phyloP scores from a whole-genome alignment of 2,888 invertebrate genomes.

The Rambutsinella grinnellia region DNA sequence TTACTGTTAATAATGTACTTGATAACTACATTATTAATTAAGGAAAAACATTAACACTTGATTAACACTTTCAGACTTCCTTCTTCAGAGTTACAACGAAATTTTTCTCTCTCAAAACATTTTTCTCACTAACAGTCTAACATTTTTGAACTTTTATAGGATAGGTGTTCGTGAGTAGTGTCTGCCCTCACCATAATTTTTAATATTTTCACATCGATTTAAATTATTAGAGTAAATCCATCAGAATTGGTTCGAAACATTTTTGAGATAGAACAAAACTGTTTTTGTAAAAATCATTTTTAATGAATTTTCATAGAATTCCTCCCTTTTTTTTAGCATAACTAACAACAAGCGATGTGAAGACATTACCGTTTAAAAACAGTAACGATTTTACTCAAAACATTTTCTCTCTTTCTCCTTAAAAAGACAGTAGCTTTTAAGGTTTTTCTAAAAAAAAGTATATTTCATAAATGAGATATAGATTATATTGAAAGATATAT shows the following conservation, averaged over 20 bases:
- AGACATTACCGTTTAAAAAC: conserved; percentile 15
- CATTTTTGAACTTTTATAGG: conserved; percentile 1
- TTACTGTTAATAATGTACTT: conserved; percentile 52
- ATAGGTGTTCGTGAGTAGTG: too few relatives aligned
- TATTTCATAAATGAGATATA: not conserved
- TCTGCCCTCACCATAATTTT: too few relatives aligned
- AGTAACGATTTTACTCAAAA: conserved; percentile 36
- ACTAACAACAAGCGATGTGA: too few relatives aligned
- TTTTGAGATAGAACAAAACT: too few relatives aligned
- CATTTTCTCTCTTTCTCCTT: conserved; percentile 47
- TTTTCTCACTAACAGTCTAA: conserved; percentile 10
- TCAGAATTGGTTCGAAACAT: too few relatives aligned
- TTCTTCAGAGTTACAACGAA: not conserved
- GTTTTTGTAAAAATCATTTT: too few relatives aligned
- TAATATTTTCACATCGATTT: too few relatives aligned
- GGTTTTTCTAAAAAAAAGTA: conserved; percentile 8
- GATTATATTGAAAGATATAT: not conserved
- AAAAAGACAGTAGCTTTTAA: conserved; percentile 50
- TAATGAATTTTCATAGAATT: too few relatives aligned
- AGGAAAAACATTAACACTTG: conserved; percentile 10
- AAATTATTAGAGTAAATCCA: too few relatives aligned
- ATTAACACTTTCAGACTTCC: conserved; percentile 38
- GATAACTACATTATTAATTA: conserved; percentile 6
- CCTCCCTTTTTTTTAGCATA: too few relatives aligned
- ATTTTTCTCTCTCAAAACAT: not conserved